A percentile compares a stretch with the other conserved stretches of the same genome.
These are phyloP conservation scores for Drosophila neoperkinsi DNA, from an alignment of 2,888 invertebrate genomes.

Conservation along the genomic window DNA sequence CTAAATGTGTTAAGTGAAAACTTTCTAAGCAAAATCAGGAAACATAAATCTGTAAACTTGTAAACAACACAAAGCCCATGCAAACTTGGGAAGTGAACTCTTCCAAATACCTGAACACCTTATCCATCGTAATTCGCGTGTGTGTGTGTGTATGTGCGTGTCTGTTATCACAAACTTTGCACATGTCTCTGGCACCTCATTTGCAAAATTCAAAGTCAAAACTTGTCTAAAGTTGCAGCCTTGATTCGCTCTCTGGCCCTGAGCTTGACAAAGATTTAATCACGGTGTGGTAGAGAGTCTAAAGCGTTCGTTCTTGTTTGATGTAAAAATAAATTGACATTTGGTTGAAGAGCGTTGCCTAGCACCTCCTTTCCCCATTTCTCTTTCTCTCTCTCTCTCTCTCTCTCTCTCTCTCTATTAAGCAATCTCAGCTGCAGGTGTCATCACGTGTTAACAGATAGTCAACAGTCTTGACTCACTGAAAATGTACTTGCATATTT, in stretches of 20 bases:
- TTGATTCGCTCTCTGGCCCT: conserved; percentile 12
- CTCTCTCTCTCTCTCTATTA: neutral
- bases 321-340: conserved; percentile 80
- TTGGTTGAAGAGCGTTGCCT: conserved; percentile 61
- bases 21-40: conserved; percentile 66
- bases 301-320: conserved; percentile 47
- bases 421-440: conserved; percentile 57
- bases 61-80: conserved; percentile 55
- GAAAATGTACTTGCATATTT: conserved; percentile 74
- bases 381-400: neutral
- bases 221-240: conserved; percentile 68
- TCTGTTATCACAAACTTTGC: conserved; percentile 67
- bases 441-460: conserved; percentile 75
- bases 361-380: neutral
- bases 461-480: conserved; percentile 43
- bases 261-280: conserved; percentile 15
- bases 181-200: conserved; percentile 77
- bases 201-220: conserved; percentile 80
- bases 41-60: conserved; percentile 77
- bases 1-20: conserved; percentile 59
- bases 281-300: conserved; percentile 20
- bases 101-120: conserved; percentile 32
- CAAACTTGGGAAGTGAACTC: conserved; percentile 9
- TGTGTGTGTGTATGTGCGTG: conserved; percentile 11
- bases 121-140: neutral